These are phyloP conservation scores for Neostethus bicornis DNA, from an alignment of 2,797 vertebrate genomes.

Conservation along the genomic window DNA sequence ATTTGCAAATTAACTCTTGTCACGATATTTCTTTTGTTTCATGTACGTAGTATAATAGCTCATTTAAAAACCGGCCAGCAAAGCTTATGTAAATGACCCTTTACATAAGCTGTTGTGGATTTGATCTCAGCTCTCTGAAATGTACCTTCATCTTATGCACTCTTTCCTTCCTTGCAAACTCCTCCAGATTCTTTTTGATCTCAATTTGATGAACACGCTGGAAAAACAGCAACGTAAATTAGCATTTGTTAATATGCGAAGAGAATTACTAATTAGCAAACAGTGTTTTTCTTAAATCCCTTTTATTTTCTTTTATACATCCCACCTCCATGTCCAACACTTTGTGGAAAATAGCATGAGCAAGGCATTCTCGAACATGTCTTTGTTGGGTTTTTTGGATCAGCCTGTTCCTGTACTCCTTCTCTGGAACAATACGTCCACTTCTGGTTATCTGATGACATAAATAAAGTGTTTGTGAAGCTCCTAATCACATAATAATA, in stretches of 20 bases:
- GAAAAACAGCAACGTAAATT: slow-evolving; percentile 24
- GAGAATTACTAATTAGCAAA: slow-evolving; percentile 19
- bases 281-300: neutral
- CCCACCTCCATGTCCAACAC: slow-evolving; percentile 92
- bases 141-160: slow-evolving; percentile 85
- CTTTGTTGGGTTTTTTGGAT: slow-evolving; percentile 86
- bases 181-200: slow-evolving; percentile 84
- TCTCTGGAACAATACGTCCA: slow-evolving; percentile 91
- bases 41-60: slow-evolving; percentile 11
- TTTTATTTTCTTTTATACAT: slow-evolving; percentile 1
- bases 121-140: neutral
- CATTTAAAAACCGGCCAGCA: slow-evolving; percentile 21
- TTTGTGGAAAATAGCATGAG: slow-evolving; percentile 88
- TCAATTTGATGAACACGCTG: slow-evolving; percentile 87
- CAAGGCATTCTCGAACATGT: slow-evolving; percentile 84
- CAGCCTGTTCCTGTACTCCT: slow-evolving; percentile 86
- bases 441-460: slow-evolving; percentile 87
- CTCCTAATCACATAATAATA: neutral
- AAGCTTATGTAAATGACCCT: slow-evolving; percentile 33
- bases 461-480: neutral
- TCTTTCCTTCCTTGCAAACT: slow-evolving; percentile 77
- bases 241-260: slow-evolving; percentile 30
- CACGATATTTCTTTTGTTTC: neutral
- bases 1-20: slow-evolving; percentile 11
- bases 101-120: no score